phyloP scores from a whole-genome alignment of 2,888 invertebrate genomes.

The Papilio elwesi region DNA sequence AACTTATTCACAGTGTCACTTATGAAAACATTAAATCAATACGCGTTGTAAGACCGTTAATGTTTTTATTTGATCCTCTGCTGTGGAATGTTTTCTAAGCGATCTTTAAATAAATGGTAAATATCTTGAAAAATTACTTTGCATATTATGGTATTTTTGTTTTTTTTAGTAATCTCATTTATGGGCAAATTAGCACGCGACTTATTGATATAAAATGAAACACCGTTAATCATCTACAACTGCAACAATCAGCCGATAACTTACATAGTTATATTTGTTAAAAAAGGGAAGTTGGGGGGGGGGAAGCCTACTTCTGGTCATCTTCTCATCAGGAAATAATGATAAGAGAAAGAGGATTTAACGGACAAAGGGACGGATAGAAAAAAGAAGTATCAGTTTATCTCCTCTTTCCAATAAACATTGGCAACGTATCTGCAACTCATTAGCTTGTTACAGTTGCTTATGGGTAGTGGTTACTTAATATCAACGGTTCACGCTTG shows the following conservation, averaged over 20 bases:
- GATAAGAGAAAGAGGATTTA: no score
- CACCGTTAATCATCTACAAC: not conserved
- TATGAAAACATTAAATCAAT: slow-evolving; percentile 5
- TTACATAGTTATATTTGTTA: not conserved
- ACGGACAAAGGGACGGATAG: no score
- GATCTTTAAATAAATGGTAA: not conserved
- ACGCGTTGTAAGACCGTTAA: slow-evolving; percentile 5
- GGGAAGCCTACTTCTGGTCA: no score
- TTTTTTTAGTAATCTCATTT: not conserved
- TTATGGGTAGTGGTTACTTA: no score
- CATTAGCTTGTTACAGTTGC: no score
- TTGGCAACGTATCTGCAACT: no score
- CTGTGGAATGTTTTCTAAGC: not conserved
- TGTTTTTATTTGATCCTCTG: not conserved
- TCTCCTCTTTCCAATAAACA: no score
- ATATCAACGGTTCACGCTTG: no score
- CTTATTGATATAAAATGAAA: not conserved
- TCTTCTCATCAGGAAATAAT: no score
- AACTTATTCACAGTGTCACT: slow-evolving; percentile 10
- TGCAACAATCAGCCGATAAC: not conserved
- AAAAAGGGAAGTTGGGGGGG: not conserved
- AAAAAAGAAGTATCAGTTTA: no score
- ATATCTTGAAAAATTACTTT: not conserved
- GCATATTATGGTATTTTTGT: not conserved
- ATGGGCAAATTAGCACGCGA: slow-evolving; percentile 4